Evolutionary conservation across 2,113 vertebrate species (phyloP).

Genomic region (Alosa alosa): DNA sequence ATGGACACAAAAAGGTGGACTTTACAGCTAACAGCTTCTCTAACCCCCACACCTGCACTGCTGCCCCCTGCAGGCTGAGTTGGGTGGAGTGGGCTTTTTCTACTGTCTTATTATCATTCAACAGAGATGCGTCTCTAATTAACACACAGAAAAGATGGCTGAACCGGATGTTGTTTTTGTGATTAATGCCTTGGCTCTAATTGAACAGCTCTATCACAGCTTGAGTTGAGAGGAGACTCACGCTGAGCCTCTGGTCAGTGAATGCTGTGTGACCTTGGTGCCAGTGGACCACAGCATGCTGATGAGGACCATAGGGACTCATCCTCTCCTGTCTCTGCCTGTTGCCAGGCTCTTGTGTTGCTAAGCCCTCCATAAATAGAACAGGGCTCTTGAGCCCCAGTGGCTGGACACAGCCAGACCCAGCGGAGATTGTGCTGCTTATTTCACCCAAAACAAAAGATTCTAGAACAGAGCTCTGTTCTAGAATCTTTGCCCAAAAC

Average conservation of each 20-base stretch:
- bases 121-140: not conserved
- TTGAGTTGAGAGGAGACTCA: not conserved
- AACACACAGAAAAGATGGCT: not conserved
- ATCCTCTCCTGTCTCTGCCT: not conserved
- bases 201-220: not conserved
- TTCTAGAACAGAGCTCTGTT: no score
- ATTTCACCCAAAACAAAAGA: not conserved
- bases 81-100: not conserved
- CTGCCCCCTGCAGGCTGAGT: not conserved
- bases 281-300: not conserved
- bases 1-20: not conserved
- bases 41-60: not conserved
- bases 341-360: not conserved
- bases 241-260: not conserved
- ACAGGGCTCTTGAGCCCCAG: not conserved
- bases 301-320: not conserved
- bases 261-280: not conserved
- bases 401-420: not conserved
- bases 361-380: constrained; percentile 15
- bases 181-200: not conserved
- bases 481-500: no score
- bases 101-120: not conserved
- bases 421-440: not conserved
- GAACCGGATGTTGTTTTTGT: not conserved
- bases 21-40: not conserved